These are phyloP conservation scores for Pammene fasciana DNA, from an alignment of 2,888 invertebrate genomes.

Conservation along the genomic window DNA sequence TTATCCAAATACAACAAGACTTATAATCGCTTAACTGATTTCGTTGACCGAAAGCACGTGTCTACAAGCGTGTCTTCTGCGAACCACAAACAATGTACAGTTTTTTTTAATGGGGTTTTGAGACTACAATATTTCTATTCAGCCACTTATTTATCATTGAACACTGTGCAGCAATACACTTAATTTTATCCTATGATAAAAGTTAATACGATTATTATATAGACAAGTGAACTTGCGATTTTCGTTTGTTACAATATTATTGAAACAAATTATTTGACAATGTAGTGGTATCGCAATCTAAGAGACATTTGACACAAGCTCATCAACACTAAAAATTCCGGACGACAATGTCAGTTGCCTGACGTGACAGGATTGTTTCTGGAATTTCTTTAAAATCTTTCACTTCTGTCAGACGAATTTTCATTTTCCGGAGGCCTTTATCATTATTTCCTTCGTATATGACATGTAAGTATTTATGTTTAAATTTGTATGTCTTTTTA, in stretches of 20 bases:
- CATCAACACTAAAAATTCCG: neutral
- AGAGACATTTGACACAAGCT: neutral
- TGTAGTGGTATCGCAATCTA: constrained; percentile 11
- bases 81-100: constrained; percentile 31
- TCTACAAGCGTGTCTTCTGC: constrained; percentile 40
- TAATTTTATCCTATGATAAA: constrained; percentile 71
- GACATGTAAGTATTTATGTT: no score
- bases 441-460: no score
- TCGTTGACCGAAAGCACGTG: constrained; percentile 39
- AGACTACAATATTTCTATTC: constrained; percentile 35
- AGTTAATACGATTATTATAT: constrained; percentile 72
- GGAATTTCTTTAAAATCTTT: no score
- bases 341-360: no score
- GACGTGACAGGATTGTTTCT: no score
- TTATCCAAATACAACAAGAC: constrained; percentile 38
- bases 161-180: constrained; percentile 70
- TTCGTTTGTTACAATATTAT: constrained; percentile 49
- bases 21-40: constrained; percentile 36
- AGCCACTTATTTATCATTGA: constrained; percentile 58
- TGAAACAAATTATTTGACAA: constrained; percentile 20
- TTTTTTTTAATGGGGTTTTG: constrained; percentile 40
- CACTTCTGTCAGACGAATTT: no score
- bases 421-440: no score
- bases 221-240: constrained; percentile 72
- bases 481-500: no score